Evolutionary conservation across 2,113 vertebrate species (phyloP).

Genomic region (Regulus satrapa): DNA sequence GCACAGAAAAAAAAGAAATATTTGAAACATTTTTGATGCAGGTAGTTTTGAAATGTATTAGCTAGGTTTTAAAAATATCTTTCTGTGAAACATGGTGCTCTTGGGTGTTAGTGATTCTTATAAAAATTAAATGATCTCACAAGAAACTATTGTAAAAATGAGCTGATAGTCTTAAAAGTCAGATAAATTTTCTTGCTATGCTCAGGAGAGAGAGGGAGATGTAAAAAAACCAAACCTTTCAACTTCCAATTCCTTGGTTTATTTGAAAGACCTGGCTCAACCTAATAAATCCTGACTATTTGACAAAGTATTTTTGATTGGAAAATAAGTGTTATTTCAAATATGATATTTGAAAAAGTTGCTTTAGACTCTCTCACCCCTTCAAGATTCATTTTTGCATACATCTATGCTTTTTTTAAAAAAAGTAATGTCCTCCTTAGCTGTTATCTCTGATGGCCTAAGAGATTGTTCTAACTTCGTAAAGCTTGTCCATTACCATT

Average conservation of each 20-base stretch:
- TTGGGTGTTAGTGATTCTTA: neutral
- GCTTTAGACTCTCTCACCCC: neutral
- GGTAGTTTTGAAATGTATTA: neutral
- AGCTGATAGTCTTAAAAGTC: neutral
- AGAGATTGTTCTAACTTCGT: neutral
- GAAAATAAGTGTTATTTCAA: neutral
- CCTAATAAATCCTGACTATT: neutral
- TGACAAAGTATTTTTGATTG: neutral
- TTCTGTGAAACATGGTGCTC: neutral
- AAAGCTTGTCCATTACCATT: neutral
- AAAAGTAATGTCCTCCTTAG: fast-evolving
- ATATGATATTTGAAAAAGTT: neutral
- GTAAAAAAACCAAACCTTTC: neutral
- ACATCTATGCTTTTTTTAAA: neutral
- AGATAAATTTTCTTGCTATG: neutral
- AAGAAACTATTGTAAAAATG: neutral
- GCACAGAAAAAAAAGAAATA: neutral
- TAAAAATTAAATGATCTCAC: neutral
- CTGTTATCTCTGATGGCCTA: neutral
- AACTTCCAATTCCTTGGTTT: neutral
- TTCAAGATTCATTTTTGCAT: neutral
- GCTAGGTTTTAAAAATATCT: neutral
- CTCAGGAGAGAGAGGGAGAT: neutral
- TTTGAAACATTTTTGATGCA: neutral
- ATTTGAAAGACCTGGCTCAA: neutral